A percentile compares a stretch with the other conserved stretches of the same genome.
These are phyloP conservation scores for Leuciscus waleckii DNA, from an alignment of 2,797 vertebrate genomes.

Conservation along the genomic window DNA sequence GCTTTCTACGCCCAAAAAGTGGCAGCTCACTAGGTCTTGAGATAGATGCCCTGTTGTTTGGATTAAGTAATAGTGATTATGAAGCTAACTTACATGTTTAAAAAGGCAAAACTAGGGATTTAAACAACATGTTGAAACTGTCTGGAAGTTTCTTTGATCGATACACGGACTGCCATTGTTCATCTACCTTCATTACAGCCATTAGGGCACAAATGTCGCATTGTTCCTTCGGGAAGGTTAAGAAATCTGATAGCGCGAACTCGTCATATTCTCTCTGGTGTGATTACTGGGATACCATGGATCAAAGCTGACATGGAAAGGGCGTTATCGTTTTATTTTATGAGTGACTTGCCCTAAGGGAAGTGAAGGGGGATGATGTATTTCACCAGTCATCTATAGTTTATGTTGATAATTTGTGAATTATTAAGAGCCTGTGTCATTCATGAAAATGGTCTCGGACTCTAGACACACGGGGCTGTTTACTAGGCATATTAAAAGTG, in stretches of 20 bases:
- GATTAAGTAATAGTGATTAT: neutral
- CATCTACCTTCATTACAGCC: constrained; percentile 22
- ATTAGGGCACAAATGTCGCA: constrained; percentile 34
- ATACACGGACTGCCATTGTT: constrained; percentile 5
- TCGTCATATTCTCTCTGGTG: constrained; percentile 9
- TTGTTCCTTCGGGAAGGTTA: constrained; percentile 7
- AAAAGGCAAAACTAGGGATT: neutral
- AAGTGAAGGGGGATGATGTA: neutral
- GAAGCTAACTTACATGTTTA: neutral
- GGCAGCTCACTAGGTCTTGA: neutral
- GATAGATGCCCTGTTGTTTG: neutral
- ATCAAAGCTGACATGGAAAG: constrained; percentile 33
- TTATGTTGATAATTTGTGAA: neutral
- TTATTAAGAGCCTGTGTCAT: neutral
- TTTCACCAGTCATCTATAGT: neutral
- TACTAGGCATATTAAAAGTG: constrained; percentile 4
- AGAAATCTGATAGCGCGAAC: constrained; percentile 14
- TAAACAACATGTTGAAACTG: constrained; percentile 11
- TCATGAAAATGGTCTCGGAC: neutral
- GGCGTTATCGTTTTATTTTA: constrained; percentile 28
- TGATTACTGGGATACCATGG: neutral
- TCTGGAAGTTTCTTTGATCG: constrained; percentile 27
- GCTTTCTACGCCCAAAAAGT: neutral
- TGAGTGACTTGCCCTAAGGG: constrained; percentile 1
- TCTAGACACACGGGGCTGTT: neutral